Evolutionary conservation across 2,113 vertebrate species (phyloP), one percentile per base, ranked within the genome.

Genomic region (Catharus fuscescens): DNA sequence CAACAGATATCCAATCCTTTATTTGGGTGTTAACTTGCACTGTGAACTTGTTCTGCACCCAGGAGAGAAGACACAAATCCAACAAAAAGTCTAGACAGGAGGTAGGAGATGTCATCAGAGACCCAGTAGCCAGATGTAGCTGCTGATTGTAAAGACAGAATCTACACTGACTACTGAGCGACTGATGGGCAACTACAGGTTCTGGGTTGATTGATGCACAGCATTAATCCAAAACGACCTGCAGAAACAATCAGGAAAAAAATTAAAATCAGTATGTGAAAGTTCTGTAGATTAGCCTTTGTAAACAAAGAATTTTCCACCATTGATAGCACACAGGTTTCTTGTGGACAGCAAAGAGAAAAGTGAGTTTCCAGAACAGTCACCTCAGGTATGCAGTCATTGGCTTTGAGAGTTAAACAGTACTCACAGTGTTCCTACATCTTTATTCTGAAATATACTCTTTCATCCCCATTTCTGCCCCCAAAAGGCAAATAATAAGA

Each of bases 71-170:
- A 97, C 95, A 97, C 95, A 97, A 94, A 92, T 96, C 86, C 89
- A 92, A 93, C 81, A 97, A 92, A 48, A 92, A 48, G 76, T 89
- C 95, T 61, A 81, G 93, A 95, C 14, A 95, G 98, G 97, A 98
- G 98, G 89, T 85, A 95, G 29, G 97, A 97, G 96, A 98, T 98
- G 98, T 97, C 98, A 98, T 98, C 98, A 97, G 99, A 99, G 99
- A 99, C 99, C 99, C 99, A 99, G 99, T 99, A 99, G 99, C 99
- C 99, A 99, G 99, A 99, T 99, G 99, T 99, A 99, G 99, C 99
- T 99, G 98, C 99, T 99, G 99, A 99, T 98, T 98, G 96, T 94
- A 96, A 98, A 95, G 94, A 99, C 99, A 99, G 99, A 98, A 99
- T 99, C 99, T 99, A 99, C 99, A 99, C 99, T 99, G 99, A 99